A percentile compares a stretch with the other conserved stretches of the same genome.
These are phyloP conservation scores for Zophobas morio DNA, from an alignment of 1,140 invertebrate genomes.

Conservation along the genomic window DNA sequence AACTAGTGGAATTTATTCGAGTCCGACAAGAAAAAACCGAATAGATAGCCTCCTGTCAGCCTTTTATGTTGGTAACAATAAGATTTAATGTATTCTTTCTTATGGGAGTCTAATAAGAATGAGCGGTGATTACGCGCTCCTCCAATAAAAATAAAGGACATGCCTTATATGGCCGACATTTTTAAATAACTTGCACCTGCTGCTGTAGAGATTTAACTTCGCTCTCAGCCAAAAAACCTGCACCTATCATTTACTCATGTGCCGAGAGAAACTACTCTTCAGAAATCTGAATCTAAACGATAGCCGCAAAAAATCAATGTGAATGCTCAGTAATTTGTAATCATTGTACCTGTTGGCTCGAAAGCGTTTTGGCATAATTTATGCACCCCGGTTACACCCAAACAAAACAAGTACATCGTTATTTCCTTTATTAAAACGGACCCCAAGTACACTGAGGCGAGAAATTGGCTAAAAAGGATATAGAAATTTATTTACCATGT, in stretches of 20 bases:
- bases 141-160: slow-evolving; percentile 30
- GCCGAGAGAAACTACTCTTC: too few relatives aligned
- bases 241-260: neutral
- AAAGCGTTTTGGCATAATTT: too few relatives aligned
- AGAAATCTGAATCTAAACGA: too few relatives aligned
- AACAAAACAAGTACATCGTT: too few relatives aligned
- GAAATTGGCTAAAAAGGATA: too few relatives aligned
- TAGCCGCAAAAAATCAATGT: too few relatives aligned
- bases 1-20: slow-evolving; percentile 8
- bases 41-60: slow-evolving; percentile 14
- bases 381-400: too few relatives aligned
- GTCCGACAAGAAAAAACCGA: neutral
- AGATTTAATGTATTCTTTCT: slow-evolving; percentile 30
- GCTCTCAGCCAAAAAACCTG: neutral
- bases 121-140: slow-evolving; percentile 25
- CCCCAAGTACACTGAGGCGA: too few relatives aligned
- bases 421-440: too few relatives aligned
- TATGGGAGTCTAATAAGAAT: slow-evolving; percentile 37
- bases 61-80: slow-evolving; percentile 16
- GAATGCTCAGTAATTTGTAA: too few relatives aligned
- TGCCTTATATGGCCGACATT: slow-evolving; percentile 22
- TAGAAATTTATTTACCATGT: too few relatives aligned
- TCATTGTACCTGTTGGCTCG: too few relatives aligned
- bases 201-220: slow-evolving; percentile 21
- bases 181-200: slow-evolving; percentile 38